Conservation (phyloP, 2,113 vertebrate genomes). For the Eulemur rufifrons region DNA sequence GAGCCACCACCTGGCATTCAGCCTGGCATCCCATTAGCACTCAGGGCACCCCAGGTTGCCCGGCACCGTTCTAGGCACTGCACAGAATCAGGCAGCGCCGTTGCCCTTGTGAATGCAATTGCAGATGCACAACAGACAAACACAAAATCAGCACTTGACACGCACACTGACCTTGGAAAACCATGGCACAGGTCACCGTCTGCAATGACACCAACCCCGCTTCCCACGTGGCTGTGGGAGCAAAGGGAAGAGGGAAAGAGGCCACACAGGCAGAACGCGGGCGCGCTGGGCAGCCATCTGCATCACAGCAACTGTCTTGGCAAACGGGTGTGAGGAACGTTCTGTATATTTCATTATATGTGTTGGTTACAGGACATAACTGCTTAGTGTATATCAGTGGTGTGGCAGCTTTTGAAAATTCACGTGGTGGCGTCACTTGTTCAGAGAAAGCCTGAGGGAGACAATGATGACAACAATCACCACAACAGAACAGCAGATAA, state of each 20-base stretch:
- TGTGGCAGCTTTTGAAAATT: slow-evolving; percentile 18
- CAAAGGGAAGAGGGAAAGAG: neutral
- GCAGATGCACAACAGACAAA: neutral
- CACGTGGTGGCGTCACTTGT: neutral
- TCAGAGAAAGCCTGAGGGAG: slow-evolving; percentile 9
- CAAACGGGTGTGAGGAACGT: neutral
- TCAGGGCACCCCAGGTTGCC: neutral
- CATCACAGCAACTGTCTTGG: neutral
- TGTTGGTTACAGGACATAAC: slow-evolving; percentile 39
- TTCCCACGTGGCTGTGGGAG: neutral
- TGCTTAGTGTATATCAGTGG: neutral
- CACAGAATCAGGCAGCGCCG: neutral
- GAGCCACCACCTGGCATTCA: neutral
- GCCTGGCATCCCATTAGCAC: neutral
- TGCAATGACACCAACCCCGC: neutral
- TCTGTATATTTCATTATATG: slow-evolving; percentile 31
- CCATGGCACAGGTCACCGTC: neutral
- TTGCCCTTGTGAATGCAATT: neutral
- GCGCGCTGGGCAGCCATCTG: neutral
- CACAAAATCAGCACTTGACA: neutral
- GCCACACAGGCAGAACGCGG: neutral
- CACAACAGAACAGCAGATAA: neutral
- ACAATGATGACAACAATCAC: neutral
- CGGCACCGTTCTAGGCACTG: neutral
- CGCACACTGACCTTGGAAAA: neutral